phyloP scores from a whole-genome alignment of 2,113 vertebrate genomes.

The Laticauda laticaudata region DNA sequence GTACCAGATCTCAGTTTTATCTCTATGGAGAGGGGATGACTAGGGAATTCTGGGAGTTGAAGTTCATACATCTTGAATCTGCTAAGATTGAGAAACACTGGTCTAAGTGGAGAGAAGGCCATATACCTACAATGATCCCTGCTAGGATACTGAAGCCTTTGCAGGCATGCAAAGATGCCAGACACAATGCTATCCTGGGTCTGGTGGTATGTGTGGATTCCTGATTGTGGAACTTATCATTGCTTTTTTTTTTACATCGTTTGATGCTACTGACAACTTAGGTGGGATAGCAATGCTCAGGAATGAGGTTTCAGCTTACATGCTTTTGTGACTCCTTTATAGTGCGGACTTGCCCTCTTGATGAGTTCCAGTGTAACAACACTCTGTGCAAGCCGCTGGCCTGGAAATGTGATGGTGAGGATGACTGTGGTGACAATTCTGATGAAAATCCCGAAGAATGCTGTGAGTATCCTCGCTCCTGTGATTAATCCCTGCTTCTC shows the following conservation, averaged over 20 bases:
- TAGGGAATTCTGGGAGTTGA: not conserved
- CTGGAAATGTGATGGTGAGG: slow-evolving; percentile 95
- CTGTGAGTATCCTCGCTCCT: slow-evolving; percentile 69
- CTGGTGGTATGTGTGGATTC: not conserved
- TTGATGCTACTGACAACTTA: not conserved
- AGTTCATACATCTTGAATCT: not conserved
- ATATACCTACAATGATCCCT: not conserved
- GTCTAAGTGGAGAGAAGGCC: too few relatives aligned
- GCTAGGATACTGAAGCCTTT: not conserved
- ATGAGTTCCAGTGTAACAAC: slow-evolving; percentile 97
- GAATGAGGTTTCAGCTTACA: not conserved
- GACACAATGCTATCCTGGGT: not conserved
- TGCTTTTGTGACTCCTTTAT: slow-evolving; percentile 13
- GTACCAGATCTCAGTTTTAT: not conserved
- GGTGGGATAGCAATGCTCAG: not conserved
- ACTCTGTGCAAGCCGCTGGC: slow-evolving; percentile 91
- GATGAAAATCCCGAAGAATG: slow-evolving; percentile 91
- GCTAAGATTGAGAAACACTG: not conserved
- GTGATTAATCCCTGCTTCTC: not conserved
- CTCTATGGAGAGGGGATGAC: too few relatives aligned
- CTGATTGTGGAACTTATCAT: not conserved
- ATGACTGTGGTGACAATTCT: slow-evolving; percentile 95
- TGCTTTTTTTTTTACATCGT: not conserved
- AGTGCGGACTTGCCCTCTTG: slow-evolving; percentile 87
- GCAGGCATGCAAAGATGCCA: not conserved